Percentiles rank a stretch among this genome's conserved stretches.
Conservation (phyloP, 2,113 vertebrate genomes). For the Macaca nemestrina region DNA sequence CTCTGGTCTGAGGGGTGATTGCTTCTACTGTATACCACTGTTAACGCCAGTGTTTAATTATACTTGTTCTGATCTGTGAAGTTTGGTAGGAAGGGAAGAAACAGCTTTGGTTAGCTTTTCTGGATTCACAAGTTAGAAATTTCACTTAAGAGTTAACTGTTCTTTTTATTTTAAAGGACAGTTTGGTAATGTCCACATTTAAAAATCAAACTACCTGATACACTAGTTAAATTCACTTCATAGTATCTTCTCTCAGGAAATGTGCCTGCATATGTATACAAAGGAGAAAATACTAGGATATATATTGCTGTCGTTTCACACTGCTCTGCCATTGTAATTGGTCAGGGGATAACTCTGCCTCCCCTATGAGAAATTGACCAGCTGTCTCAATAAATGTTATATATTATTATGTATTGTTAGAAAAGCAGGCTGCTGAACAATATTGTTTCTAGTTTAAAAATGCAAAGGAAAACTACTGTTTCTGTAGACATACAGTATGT, state of each 20-base stretch:
- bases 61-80: background rate
- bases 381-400: no score
- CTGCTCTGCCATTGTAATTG: background rate
- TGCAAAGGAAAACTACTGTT: background rate
- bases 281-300: background rate
- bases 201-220: background rate
- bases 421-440: background rate
- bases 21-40: background rate
- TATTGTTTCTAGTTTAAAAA: constrained; percentile 24
- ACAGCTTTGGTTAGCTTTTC: background rate
- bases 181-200: background rate
- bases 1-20: background rate
- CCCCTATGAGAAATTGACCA: background rate
- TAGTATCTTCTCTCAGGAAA: background rate
- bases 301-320: background rate
- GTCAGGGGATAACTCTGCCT: background rate
- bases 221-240: background rate
- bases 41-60: background rate
- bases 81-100: background rate
- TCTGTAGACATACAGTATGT: background rate
- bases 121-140: background rate
- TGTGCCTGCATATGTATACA: background rate
- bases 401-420: background rate
- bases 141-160: background rate
- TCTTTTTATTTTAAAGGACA: background rate